Conservation (phyloP, 92 coral and sea anemone species). For the Parazoanthus swiftii region DNA sequence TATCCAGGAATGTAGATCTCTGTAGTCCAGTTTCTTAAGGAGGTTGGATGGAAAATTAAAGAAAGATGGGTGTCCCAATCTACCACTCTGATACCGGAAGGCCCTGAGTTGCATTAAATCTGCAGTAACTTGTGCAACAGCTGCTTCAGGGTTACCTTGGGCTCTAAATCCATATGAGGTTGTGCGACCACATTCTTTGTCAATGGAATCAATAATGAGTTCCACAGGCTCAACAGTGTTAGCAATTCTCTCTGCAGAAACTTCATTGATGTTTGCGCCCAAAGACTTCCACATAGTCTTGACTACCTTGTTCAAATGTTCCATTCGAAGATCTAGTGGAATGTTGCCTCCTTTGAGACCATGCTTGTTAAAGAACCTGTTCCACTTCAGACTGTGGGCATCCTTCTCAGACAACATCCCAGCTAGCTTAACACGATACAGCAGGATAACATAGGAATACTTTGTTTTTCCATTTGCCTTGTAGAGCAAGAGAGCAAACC, state of each 20-base stretch:
- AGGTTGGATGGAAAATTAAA: slow-evolving; percentile 42
- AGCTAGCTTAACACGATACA: slow-evolving; percentile 47
- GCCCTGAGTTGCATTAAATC: too few relatives aligned
- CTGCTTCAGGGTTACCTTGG: too few relatives aligned
- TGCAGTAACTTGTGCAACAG: too few relatives aligned
- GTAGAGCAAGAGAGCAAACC: slow-evolving; percentile 46
- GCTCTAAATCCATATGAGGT: too few relatives aligned
- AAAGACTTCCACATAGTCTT: slow-evolving; percentile 45
- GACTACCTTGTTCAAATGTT: slow-evolving; percentile 49
- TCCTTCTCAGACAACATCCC: slow-evolving; percentile 48
- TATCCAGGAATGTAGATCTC: slow-evolving; percentile 69
- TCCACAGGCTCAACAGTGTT: too few relatives aligned
- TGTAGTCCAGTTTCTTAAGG: slow-evolving; percentile 54
- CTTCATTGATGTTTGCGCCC: too few relatives aligned
- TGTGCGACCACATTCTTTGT: too few relatives aligned
- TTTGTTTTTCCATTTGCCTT: slow-evolving; percentile 49
- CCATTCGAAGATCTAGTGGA: slow-evolving; percentile 57
- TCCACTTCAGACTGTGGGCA: slow-evolving; percentile 53
- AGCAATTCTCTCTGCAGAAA: too few relatives aligned
- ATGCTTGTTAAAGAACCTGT: slow-evolving; percentile 52
- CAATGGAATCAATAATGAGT: too few relatives aligned
- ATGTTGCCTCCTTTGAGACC: slow-evolving; percentile 50
- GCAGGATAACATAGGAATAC: slow-evolving; percentile 54
- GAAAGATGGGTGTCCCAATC: slow-evolving; percentile 50
- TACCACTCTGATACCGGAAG: neutral